phyloP scores from a whole-genome alignment of 2,797 vertebrate species.

The Macropodus opercularis region DNA sequence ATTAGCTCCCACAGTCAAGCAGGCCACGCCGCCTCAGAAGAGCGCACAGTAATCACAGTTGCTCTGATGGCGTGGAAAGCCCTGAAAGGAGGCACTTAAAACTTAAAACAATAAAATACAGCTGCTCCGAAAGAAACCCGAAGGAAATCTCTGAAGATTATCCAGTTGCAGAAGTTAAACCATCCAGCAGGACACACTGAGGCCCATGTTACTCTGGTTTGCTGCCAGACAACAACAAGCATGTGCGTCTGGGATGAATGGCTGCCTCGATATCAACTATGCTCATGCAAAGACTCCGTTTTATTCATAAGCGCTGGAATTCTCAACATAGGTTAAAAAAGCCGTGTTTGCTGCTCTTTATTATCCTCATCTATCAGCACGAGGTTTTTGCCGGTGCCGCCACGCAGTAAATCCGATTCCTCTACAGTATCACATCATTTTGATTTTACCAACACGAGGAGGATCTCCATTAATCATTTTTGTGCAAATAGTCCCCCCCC shows the following conservation, averaged over 20 bases:
- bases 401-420: slow-evolving; percentile 44
- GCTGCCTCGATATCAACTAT: slow-evolving; percentile 28
- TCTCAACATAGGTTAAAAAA: slow-evolving; percentile 30
- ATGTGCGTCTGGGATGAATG: slow-evolving; percentile 47
- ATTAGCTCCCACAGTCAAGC: slow-evolving; percentile 66
- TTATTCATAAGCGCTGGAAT: slow-evolving; percentile 29
- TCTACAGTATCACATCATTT: slow-evolving; percentile 43
- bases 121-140: slow-evolving; percentile 43
- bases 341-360: slow-evolving; percentile 35
- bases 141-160: slow-evolving; percentile 66
- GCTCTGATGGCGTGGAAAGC: slow-evolving; percentile 48
- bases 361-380: slow-evolving; percentile 57
- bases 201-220: slow-evolving; percentile 57
- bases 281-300: slow-evolving; percentile 30
- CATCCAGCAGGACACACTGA: slow-evolving; percentile 53
- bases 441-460: slow-evolving; percentile 31
- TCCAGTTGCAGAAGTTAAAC: slow-evolving; percentile 59
- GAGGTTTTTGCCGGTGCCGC: slow-evolving; percentile 18
- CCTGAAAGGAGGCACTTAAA: slow-evolving; percentile 51
- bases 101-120: too few species aligned
- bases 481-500: slow-evolving; percentile 26
- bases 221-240: slow-evolving; percentile 45
- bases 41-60: slow-evolving; percentile 47
- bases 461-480: slow-evolving; percentile 50
- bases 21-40: slow-evolving; percentile 53